Base-by-base conservation (phyloP, 2,888 invertebrate species). In the Bimastos eiseni region DNA sequence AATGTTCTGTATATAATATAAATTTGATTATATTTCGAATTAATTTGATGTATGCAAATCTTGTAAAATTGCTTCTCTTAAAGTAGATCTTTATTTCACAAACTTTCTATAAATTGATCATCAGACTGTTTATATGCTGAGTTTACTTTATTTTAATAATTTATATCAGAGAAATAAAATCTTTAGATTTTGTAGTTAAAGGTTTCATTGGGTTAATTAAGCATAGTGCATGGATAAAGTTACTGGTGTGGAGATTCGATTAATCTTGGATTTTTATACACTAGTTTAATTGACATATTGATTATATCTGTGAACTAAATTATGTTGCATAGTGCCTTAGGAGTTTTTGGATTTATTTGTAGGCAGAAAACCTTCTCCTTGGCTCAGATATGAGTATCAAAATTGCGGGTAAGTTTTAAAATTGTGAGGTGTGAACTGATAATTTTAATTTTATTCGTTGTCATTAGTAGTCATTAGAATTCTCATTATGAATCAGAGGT, bases 301-400 rank as follows among this genome's bases (percentile, higher is more conserved):
- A 55, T 0, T 55, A 30, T 3, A 55, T 55, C 55, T 30, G 30
- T 30, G 24, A 55, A 11, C 30, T 30, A 30, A 55, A 55, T 30
- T 24, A 30, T 55, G 55, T 30, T 19, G 36, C 19, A 1, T 38
- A 33, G 38, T 24, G 36, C 88, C 21, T 24, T 86, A n/a, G 24
- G 38, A 33, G 30, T 37, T 37, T 21, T 90, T 90, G 70, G 70
- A 91, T 41, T 91, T 90, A 90, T 91, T 93, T 93, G 89, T 93
- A 99, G 96, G 99, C 99, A 91, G 99, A 99, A 96, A 99, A 99
- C 96, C 96, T 99, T 93, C 96, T 99, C 93, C 96, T 99, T 92
- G 99, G 99, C 95, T 97, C 97, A 93, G 97, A 98, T 95, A 97
- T 98, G 97, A 98, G 98, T 95, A 98, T 98, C 93, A 98, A 98